Evolutionary conservation across 2,888 invertebrate genomes (phyloP).

Genomic region (Drosophila greeni): DNA sequence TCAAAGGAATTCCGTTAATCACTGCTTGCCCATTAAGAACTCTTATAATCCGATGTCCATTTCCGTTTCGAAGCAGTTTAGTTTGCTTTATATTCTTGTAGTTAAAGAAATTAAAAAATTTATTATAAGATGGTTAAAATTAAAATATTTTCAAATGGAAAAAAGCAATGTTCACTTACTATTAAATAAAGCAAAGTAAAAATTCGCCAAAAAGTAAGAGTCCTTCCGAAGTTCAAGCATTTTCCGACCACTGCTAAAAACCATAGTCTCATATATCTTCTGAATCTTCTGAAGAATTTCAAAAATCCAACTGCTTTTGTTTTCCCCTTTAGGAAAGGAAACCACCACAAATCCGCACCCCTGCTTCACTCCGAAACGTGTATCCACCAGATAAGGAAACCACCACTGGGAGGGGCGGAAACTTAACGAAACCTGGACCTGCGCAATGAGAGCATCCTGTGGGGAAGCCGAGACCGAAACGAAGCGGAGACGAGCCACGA

Average conservation of each 20-base stretch:
- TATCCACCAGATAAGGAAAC: neutral
- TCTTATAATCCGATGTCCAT: no score
- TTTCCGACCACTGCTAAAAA: neutral
- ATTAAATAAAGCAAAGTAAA: neutral
- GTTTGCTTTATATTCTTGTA: no score
- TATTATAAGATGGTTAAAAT: accelerated
- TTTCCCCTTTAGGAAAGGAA: neutral
- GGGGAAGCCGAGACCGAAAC: conserved; percentile 16
- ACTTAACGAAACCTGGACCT: conserved; percentile 51
- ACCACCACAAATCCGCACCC: neutral
- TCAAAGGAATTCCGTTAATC: neutral
- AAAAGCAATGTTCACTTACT: neutral
- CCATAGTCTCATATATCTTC: neutral
- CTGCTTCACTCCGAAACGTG: neutral
- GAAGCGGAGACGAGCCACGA: conserved; percentile 14
- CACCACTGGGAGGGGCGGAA: conserved; percentile 10
- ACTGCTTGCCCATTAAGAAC: no score
- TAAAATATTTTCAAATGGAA: neutral
- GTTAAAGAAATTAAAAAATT: neutral
- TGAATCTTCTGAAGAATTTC: neutral
- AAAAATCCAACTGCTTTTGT: neutral
- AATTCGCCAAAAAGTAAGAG: neutral
- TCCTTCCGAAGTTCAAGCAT: neutral
- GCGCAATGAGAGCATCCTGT: conserved; percentile 18
- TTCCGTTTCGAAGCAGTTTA: no score